Conservation (phyloP, 2,888 invertebrate species). For the Monochamus alternatus region DNA sequence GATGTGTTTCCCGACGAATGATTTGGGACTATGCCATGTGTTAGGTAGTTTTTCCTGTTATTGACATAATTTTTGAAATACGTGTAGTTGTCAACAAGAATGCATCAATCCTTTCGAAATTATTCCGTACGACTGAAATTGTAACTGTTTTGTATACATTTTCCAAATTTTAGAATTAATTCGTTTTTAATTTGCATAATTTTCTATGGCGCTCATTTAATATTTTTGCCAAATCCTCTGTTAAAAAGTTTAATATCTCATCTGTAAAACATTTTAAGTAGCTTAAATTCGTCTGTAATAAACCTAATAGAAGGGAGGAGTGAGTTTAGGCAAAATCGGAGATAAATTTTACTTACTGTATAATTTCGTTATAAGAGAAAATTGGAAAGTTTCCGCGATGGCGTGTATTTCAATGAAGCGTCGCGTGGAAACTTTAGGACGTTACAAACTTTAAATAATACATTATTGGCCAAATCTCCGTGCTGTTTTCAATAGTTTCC, state of each 20-base stretch:
- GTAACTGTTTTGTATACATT: too few relatives aligned
- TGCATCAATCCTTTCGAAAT: too few relatives aligned
- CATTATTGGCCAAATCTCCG: constrained; percentile 22
- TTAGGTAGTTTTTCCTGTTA: too few relatives aligned
- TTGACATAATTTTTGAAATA: too few relatives aligned
- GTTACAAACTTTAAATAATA: constrained; percentile 60
- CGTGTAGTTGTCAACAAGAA: too few relatives aligned
- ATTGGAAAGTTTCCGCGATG: constrained; percentile 49
- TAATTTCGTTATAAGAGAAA: constrained; percentile 39
- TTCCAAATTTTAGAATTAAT: too few relatives aligned
- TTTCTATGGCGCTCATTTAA: constrained; percentile 1
- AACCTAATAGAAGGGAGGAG: constrained; percentile 31
- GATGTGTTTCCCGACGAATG: too few relatives aligned
- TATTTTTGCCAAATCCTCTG: constrained; percentile 7
- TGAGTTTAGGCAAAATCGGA: constrained; percentile 34
- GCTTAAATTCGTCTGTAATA: constrained; percentile 33
- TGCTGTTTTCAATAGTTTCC: constrained; percentile 13
- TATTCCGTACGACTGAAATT: too few relatives aligned
- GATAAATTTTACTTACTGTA: constrained; percentile 44
- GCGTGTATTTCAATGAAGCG: constrained; percentile 54
- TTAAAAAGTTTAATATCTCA: constrained; percentile 16
- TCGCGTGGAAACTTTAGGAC: constrained; percentile 46
- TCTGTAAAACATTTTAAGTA: constrained; percentile 36
- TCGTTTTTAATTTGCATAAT: neutral
- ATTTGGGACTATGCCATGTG: too few relatives aligned